A percentile compares a stretch with the other conserved stretches of the same genome.
Conservation (phyloP, 2,888 invertebrate species). For the Lasioglossum morio region DNA sequence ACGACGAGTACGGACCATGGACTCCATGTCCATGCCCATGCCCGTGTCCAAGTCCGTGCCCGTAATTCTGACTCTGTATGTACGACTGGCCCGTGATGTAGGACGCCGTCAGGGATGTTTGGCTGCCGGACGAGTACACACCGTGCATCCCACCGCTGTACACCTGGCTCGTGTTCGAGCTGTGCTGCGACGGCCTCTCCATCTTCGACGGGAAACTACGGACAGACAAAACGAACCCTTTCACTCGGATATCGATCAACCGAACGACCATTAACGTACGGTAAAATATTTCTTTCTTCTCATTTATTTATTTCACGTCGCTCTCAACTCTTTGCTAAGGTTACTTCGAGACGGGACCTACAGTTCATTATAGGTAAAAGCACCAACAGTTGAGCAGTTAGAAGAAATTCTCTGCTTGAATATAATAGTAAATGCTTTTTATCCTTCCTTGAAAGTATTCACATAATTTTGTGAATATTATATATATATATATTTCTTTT, state of each 20-base stretch:
- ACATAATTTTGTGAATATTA: too few relatives aligned
- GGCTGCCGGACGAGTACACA: conserved; percentile 80
- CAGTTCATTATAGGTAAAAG: too few relatives aligned
- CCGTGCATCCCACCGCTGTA: conserved; percentile 79
- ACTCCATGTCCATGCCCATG: not conserved
- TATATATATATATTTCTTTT: too few relatives aligned
- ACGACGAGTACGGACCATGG: conserved; percentile 71
- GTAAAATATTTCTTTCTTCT: too few relatives aligned
- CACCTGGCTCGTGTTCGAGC: conserved; percentile 77
- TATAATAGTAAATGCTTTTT: too few relatives aligned
- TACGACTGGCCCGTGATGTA: conserved; percentile 83
- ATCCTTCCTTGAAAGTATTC: too few relatives aligned
- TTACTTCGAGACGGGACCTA: too few relatives aligned
- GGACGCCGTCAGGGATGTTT: conserved; percentile 81
- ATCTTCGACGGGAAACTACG: conserved; percentile 83
- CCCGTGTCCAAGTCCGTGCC: conserved; percentile 53
- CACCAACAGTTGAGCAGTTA: too few relatives aligned
- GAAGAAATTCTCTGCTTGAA: too few relatives aligned
- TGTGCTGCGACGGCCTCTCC: conserved; percentile 81
- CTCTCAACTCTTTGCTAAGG: too few relatives aligned
- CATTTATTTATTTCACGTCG: too few relatives aligned
- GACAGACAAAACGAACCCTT: not conserved
- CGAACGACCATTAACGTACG: not conserved
- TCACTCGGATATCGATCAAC: not conserved
- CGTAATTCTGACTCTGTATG: conserved; percentile 82